These are phyloP conservation scores for Grammomys surdaster DNA, from an alignment of 2,113 vertebrate genomes.

Conservation along the genomic window DNA sequence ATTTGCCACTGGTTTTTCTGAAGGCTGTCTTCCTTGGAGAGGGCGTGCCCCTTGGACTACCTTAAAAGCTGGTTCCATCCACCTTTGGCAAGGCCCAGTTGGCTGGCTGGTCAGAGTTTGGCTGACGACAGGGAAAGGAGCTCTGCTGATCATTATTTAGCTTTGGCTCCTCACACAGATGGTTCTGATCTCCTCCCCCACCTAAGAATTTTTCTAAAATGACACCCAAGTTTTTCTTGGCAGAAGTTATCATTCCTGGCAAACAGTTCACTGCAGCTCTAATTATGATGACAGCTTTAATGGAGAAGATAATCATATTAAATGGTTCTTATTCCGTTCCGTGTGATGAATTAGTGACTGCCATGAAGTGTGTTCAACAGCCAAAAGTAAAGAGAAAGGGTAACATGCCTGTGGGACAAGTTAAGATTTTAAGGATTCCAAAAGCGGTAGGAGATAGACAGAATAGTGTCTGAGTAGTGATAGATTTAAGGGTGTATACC, in stretches of 20 bases:
- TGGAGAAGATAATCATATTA: conserved; percentile 88
- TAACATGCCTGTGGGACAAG: conserved; percentile 22
- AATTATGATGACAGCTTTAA: conserved; percentile 89
- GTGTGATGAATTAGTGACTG: conserved; percentile 86
- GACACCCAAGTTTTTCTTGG: conserved; percentile 91
- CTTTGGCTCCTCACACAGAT: conserved; percentile 87
- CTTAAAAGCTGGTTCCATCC: conserved; percentile 76
- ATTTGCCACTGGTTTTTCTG: conserved; percentile 63
- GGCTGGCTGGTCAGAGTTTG: conserved; percentile 68
- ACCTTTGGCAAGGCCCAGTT: conserved; percentile 69
- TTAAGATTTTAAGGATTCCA: conserved; percentile 41
- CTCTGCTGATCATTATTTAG: conserved; percentile 78
- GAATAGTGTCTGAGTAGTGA: conserved; percentile 8
- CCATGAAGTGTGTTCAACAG: conserved; percentile 82
- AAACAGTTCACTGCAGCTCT: conserved; percentile 87
- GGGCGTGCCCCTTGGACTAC: conserved; percentile 57
- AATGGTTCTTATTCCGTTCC: conserved; percentile 86
- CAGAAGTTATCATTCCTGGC: conserved; percentile 88
- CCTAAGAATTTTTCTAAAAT: conserved; percentile 89
- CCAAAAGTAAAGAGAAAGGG: conserved; percentile 76
- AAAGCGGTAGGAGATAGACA: neutral
- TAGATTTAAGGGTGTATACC: neutral
- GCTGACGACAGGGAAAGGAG: conserved; percentile 74
- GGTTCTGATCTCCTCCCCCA: conserved; percentile 87
- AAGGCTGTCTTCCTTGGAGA: conserved; percentile 59